Conservation (phyloP, 2,888 invertebrate species). For the Folsomia manolachei region DNA sequence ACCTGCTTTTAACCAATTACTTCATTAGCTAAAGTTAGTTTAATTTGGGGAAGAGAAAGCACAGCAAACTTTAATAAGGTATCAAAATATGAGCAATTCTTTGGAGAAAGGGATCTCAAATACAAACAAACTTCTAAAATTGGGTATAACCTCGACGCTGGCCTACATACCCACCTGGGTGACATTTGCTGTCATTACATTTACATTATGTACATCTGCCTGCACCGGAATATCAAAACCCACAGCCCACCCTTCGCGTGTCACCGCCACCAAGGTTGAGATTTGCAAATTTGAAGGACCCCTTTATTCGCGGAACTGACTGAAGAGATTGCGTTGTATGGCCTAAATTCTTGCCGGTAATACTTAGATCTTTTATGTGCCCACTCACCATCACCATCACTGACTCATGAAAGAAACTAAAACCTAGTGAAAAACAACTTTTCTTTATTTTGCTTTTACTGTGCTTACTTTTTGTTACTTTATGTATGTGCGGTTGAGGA, state of each 20-base stretch:
- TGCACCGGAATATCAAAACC: background rate
- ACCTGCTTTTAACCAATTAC: too few relatives aligned
- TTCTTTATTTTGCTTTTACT: background rate
- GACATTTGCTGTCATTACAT: slow-evolving; percentile 12
- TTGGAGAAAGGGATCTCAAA: background rate
- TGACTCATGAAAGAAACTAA: background rate
- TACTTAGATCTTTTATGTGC: background rate
- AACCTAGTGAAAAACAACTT: background rate
- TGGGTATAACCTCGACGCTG: background rate
- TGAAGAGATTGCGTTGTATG: background rate
- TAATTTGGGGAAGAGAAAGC: background rate
- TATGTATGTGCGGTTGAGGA: too few relatives aligned
- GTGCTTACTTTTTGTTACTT: background rate
- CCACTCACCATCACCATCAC: background rate
- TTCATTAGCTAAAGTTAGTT: background rate
- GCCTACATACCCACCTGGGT: slow-evolving; percentile 8
- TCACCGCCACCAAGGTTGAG: background rate
- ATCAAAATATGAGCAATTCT: background rate
- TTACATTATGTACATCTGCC: slow-evolving; percentile 11
- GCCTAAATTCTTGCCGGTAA: background rate
- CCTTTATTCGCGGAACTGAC: background rate
- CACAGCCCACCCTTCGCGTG: background rate
- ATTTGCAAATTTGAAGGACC: background rate
- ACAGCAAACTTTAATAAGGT: background rate
- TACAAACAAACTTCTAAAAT: background rate